Evolutionary conservation across 2,888 invertebrate genomes (phyloP).

Genomic region (Agrenia bidenticulata): DNA sequence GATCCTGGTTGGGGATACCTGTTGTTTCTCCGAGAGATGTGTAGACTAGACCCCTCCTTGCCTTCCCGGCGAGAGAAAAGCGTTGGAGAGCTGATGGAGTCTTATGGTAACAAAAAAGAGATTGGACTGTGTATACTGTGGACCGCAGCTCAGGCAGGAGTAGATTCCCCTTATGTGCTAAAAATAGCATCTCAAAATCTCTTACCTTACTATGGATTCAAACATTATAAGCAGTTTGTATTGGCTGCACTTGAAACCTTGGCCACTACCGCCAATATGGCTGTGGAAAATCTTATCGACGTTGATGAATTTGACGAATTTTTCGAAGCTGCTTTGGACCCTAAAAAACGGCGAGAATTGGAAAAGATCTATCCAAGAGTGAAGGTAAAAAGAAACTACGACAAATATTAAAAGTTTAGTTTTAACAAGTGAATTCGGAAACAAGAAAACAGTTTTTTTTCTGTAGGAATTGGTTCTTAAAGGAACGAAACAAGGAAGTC

Average conservation of each 20-base stretch:
- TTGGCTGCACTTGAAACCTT: slow-evolving; percentile 28
- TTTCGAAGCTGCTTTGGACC: slow-evolving; percentile 51
- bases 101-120: slow-evolving; percentile 51
- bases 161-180: slow-evolving; percentile 48
- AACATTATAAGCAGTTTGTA: slow-evolving; percentile 51
- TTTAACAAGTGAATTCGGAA: not conserved
- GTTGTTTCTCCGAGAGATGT: slow-evolving; percentile 50
- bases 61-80: slow-evolving; percentile 40
- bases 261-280: slow-evolving; percentile 44
- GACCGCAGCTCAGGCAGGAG: slow-evolving; percentile 50
- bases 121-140: slow-evolving; percentile 48
- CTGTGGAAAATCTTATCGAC: slow-evolving; percentile 47
- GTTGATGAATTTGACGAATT: slow-evolving; percentile 52
- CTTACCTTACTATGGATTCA: slow-evolving; percentile 51
- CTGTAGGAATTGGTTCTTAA: slow-evolving; percentile 17
- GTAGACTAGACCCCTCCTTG: slow-evolving; percentile 47
- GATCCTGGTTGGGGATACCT: slow-evolving; percentile 51
- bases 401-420: not conserved
- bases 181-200: slow-evolving; percentile 51
- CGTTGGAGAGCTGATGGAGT: slow-evolving; percentile 50
- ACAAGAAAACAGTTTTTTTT: slow-evolving; percentile 1
- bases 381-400: slow-evolving; percentile 32
- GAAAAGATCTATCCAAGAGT: slow-evolving; percentile 52
- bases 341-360: slow-evolving; percentile 49
- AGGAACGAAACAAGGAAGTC: slow-evolving; percentile 33